Conservation (phyloP, 2,888 invertebrate genomes). For the Melipona bicolor region DNA sequence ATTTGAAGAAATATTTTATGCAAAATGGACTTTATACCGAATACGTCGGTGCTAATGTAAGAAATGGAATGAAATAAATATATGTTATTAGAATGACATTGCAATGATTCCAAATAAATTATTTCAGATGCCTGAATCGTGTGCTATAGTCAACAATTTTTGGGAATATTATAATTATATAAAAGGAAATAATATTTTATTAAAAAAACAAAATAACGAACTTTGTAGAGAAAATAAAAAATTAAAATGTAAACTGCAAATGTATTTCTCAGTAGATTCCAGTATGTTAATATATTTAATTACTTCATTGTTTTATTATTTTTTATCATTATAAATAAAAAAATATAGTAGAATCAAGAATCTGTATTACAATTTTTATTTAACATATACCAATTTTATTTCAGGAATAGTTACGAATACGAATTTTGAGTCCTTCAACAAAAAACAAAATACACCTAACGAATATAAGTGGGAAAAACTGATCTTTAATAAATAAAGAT, state of each 20-base stretch:
- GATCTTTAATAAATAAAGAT: background rate
- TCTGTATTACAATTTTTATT: background rate
- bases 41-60: slow-evolving; percentile 56
- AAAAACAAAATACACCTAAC: background rate
- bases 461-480: background rate
- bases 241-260: slow-evolving; percentile 87
- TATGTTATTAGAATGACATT: background rate
- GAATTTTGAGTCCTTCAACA: background rate
- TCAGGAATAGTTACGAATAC: background rate
- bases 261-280: slow-evolving; percentile 87
- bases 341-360: background rate
- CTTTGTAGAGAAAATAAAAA: slow-evolving; percentile 87
- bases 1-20: slow-evolving; percentile 71
- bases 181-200: slow-evolving; percentile 80
- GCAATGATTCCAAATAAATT: slow-evolving; percentile 1
- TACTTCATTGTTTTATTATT: slow-evolving; percentile 43
- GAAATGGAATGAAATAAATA: slow-evolving; percentile 13
- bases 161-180: slow-evolving; percentile 87
- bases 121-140: slow-evolving; percentile 82
- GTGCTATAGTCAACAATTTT: slow-evolving; percentile 89
- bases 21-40: slow-evolving; percentile 78
- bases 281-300: slow-evolving; percentile 77
- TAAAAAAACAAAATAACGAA: slow-evolving; percentile 85
- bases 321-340: background rate
- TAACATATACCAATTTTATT: background rate